These are phyloP conservation scores for Solea solea DNA, from an alignment of 2,113 vertebrate genomes.

Conservation along the genomic window DNA sequence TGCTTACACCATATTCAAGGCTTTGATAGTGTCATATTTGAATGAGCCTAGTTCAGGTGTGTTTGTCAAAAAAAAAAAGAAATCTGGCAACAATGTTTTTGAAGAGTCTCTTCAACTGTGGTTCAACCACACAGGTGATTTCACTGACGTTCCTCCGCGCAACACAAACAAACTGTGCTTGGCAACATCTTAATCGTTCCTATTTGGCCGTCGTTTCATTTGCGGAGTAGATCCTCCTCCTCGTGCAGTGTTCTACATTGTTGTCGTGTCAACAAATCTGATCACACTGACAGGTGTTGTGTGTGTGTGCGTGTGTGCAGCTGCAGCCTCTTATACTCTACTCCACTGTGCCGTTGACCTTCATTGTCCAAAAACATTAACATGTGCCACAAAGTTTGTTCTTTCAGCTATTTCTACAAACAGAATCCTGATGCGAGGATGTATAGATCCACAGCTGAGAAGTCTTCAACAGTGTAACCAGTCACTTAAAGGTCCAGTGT, in stretches of 20 bases:
- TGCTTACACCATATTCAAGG: constrained; percentile 37
- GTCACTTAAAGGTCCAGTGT: too few relatives aligned
- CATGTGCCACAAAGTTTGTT: neutral
- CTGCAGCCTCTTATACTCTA: neutral
- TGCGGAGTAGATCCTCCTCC: neutral
- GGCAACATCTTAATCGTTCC: neutral
- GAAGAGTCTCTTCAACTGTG: constrained; percentile 2
- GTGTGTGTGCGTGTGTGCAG: too few relatives aligned
- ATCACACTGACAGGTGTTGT: neutral
- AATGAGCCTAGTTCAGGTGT: constrained; percentile 7
- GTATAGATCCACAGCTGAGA: neutral
- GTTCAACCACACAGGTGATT: constrained; percentile 4
- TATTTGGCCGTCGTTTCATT: neutral
- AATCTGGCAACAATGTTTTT: neutral
- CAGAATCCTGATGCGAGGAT: neutral
- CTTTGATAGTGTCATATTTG: constrained; percentile 32
- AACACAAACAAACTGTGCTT: neutral
- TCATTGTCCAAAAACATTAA: neutral
- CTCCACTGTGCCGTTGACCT: neutral
- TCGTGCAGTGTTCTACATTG: neutral
- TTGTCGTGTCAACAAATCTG: constrained; percentile 7
- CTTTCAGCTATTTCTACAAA: neutral
- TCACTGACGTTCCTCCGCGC: neutral
- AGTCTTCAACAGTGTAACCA: too few relatives aligned
- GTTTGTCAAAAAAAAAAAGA: constrained; percentile 5